Conservation (phyloP, 2,113 vertebrate species). For the Pollachius pollachius region DNA sequence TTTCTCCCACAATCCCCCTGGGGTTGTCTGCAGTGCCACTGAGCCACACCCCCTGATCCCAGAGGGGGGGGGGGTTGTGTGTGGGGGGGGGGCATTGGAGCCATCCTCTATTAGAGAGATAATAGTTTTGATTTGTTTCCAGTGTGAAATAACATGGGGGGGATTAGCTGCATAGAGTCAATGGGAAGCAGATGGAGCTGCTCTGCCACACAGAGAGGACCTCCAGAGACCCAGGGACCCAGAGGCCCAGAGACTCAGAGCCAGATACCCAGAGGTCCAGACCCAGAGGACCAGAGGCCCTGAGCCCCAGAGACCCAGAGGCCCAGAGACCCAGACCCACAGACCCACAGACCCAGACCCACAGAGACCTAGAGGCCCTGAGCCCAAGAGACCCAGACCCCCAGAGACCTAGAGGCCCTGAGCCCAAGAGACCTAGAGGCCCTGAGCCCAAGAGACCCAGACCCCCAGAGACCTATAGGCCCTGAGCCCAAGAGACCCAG, state of each 20-base stretch:
- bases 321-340: too few relatives aligned
- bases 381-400: too few relatives aligned
- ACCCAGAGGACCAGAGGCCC: conserved; percentile 38
- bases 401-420: too few relatives aligned
- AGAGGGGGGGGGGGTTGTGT: neutral
- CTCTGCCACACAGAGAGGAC: conserved; percentile 71
- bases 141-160: conserved; percentile 63
- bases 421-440: too few relatives aligned
- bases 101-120: conserved; percentile 35
- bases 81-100: conserved; percentile 15
- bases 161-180: conserved; percentile 51
- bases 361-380: too few relatives aligned
- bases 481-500: too few relatives aligned
- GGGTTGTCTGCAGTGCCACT: conserved; percentile 35
- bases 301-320: too few relatives aligned
- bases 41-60: conserved; percentile 26
- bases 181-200: conserved; percentile 70
- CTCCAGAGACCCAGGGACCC: conserved; percentile 40
- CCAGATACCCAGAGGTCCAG: too few relatives aligned
- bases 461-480: too few relatives aligned
- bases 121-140: conserved; percentile 71
- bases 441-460: too few relatives aligned
- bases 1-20: conserved; percentile 35
- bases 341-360: too few relatives aligned
- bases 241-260: too few relatives aligned